Base-by-base conservation (phyloP, 2,888 invertebrate genomes). In the Eutolmus rufibarbis region DNA sequence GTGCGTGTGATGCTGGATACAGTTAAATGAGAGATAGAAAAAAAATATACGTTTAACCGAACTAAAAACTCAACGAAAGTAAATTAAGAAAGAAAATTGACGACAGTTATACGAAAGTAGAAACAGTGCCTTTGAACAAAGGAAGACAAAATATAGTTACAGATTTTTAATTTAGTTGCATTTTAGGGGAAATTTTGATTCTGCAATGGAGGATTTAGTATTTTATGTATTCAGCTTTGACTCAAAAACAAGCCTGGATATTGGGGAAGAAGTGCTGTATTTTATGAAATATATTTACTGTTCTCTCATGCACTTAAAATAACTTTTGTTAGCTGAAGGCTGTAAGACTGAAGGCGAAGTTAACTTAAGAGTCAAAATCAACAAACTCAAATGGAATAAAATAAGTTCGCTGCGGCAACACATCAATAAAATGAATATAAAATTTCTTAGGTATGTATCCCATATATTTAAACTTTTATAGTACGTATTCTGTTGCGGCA, bases 1-100 rank as follows among this genome's bases (percentile, higher is more conserved):
- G 93, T 93, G 91, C 92, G 90, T 92, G 92, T 92, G 92, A 92
- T 91, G 92, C 92, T 92, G 91, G 91, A 91, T 91, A 92, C 91
- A 88, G 91, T 92, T 91, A 91, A 91, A 88, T 91, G 91, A 89
- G 89, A 90, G 89, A 90, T 89, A 89, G 88, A 89, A 89, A 90
- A n/a, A 89, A 89, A 90, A 89, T 89, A 90, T 88, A 89, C 88
- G 89, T 88, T 90, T 89, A 90, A 89, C 90, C 90, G 90, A 90
- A 90, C 90, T 89, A 82, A 66, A 31, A 57, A 84, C 3, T 46
- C 40, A 82, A 66, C 66, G 66, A 31, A 88, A 86, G 14, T 37
- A 46, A 78, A 86, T 89, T 89, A 89, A 87, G 16, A 88, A 89
- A 89, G 79, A 86, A 89, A 89, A 89, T 89, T 86, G 87, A 88